phyloP scores from a whole-genome alignment of 1,140 invertebrate species.

The Habropoda laboriosa region DNA sequence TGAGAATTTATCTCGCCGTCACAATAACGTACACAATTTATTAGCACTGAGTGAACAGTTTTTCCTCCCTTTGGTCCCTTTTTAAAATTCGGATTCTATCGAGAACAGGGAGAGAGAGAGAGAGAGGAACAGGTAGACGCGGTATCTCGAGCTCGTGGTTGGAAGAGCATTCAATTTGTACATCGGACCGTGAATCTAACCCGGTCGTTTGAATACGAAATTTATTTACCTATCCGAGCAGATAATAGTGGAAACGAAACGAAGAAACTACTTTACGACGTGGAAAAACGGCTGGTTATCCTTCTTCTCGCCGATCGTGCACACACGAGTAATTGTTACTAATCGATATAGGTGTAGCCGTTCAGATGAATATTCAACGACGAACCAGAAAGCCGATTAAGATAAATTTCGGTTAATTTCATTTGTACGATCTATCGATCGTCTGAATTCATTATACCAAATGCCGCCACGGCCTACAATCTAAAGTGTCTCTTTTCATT shows the following conservation, averaged over 20 bases:
- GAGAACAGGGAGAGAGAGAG: too few relatives aligned
- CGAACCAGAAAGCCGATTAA: background rate
- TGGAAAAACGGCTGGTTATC: background rate
- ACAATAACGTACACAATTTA: slow-evolving; percentile 60
- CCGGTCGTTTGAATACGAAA: slow-evolving; percentile 33
- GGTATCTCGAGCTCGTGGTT: slow-evolving; percentile 14
- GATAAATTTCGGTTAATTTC: background rate
- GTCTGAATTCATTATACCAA: background rate
- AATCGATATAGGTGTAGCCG: background rate
- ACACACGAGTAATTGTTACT: slow-evolving; percentile 2
- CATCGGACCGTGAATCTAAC: slow-evolving; percentile 11
- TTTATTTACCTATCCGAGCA: slow-evolving; percentile 4
- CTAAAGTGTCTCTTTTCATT: background rate
- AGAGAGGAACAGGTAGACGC: too few relatives aligned
- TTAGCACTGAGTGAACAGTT: background rate
- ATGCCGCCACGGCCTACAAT: too few relatives aligned
- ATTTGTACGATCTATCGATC: background rate
- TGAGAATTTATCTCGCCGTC: slow-evolving; percentile 53
- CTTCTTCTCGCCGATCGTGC: background rate
- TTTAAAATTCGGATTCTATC: slow-evolving; percentile 16
- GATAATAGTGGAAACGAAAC: slow-evolving; percentile 17
- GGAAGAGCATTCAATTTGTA: slow-evolving; percentile 52
- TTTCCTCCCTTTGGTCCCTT: slow-evolving; percentile 17
- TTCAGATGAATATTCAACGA: background rate
- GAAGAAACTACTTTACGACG: background rate